Conservation (phyloP, 2,797 vertebrate species). For the Graptemys geographica region DNA sequence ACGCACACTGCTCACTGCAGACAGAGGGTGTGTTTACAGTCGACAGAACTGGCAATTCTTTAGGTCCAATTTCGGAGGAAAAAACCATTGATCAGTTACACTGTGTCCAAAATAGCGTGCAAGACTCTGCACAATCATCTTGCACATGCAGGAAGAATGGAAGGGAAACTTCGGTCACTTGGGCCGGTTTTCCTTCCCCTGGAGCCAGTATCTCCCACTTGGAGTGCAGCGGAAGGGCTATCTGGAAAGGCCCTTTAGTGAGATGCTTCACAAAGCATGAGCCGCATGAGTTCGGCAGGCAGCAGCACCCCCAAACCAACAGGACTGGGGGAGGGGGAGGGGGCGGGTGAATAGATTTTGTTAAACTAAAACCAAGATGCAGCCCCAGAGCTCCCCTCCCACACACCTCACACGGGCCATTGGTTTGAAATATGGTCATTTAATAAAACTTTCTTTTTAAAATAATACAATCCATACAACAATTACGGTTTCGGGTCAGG, state of each 20-base stretch:
- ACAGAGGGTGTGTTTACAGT: not conserved
- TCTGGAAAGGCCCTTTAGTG: not conserved
- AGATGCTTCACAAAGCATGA: not conserved
- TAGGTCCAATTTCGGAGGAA: not conserved
- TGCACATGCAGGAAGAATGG: not conserved
- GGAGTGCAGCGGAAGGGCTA: not conserved
- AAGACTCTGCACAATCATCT: not conserved
- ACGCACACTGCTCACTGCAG: not conserved
- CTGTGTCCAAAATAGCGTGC: fast-evolving
- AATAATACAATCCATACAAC: constrained; percentile 61
- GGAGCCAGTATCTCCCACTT: not conserved
- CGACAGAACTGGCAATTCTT: not conserved
- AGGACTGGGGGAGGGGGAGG: no score
- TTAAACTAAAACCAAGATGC: not conserved
- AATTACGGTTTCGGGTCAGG: not conserved
- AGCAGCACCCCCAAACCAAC: not conserved
- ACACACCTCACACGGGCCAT: constrained; percentile 45
- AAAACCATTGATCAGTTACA: not conserved
- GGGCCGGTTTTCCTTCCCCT: not conserved
- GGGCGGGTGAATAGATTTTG: not conserved
- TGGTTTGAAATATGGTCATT: constrained; percentile 69
- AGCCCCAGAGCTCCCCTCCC: not conserved
- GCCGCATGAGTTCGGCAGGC: no score
- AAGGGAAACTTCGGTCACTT: not conserved
- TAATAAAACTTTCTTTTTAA: constrained; percentile 77